Evolutionary conservation across 2,113 vertebrate species (phyloP).

Genomic region (Sardina pilchardus): DNA sequence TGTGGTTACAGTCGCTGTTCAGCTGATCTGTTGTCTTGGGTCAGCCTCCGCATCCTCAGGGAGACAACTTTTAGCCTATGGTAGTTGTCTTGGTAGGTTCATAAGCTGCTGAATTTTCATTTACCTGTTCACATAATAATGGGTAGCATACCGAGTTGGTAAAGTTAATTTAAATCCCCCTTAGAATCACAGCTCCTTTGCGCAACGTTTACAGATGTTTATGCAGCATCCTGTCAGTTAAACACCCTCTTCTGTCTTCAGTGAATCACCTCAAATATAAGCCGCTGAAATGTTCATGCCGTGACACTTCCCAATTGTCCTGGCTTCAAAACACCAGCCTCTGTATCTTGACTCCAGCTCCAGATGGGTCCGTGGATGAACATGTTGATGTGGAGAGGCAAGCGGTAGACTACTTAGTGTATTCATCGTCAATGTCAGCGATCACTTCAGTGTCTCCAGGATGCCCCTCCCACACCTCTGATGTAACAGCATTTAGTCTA

Average conservation of each 20-base stretch:
- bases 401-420: background rate
- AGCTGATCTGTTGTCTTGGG: background rate
- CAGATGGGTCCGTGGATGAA: background rate
- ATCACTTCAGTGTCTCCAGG: slow-evolving; percentile 1
- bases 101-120: background rate
- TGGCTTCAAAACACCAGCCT: background rate
- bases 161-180: background rate
- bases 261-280: background rate
- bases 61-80: background rate
- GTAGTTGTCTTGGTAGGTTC: background rate
- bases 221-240: background rate
- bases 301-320: background rate
- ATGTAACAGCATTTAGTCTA: background rate
- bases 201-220: background rate
- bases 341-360: background rate
- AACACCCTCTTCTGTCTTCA: background rate
- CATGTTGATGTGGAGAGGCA: background rate
- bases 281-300: background rate
- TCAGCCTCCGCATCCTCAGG: slow-evolving; percentile 5
- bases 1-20: background rate
- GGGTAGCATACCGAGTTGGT: too few relatives aligned
- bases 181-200: background rate
- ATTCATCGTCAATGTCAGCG: background rate
- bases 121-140: background rate
- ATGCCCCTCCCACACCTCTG: background rate